Evolutionary conservation across 2,113 vertebrate species (phyloP).

Genomic region (Poeciliopsis prolifica): DNA sequence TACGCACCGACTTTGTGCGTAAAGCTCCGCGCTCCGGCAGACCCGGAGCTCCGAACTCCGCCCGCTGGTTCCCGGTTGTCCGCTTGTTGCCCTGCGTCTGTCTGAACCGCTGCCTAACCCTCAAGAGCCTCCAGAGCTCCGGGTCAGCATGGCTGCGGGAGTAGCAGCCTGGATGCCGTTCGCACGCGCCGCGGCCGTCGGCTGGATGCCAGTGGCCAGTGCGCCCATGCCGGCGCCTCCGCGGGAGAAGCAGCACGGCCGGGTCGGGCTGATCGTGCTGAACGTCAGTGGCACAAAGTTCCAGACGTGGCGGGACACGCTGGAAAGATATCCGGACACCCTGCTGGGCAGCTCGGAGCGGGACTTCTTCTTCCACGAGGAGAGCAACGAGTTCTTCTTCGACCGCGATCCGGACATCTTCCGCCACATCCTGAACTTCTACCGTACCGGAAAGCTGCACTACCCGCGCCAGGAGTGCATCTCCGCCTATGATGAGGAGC

Average conservation of each 20-base stretch:
- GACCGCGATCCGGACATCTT: slow-evolving; percentile 98
- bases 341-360: slow-evolving; percentile 93
- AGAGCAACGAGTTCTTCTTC: slow-evolving; percentile 94
- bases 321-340: slow-evolving; percentile 96
- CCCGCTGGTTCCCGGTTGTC: slow-evolving; percentile 57
- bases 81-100: slow-evolving; percentile 11
- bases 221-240: slow-evolving; percentile 90
- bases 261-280: slow-evolving; percentile 88
- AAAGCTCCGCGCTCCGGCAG: slow-evolving; percentile 1
- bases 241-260: slow-evolving; percentile 81
- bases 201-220: slow-evolving; percentile 97
- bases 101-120: slow-evolving; percentile 27
- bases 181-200: slow-evolving; percentile 94
- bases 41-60: neutral
- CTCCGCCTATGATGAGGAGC: slow-evolving; percentile 93
- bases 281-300: slow-evolving; percentile 95
- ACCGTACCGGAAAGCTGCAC: slow-evolving; percentile 94
- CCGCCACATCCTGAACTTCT: slow-evolving; percentile 96
- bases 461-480: slow-evolving; percentile 97
- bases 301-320: slow-evolving; percentile 94
- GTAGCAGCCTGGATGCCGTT: slow-evolving; percentile 97
- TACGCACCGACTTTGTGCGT: slow-evolving; percentile 21
- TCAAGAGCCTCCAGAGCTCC: slow-evolving; percentile 10
- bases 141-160: slow-evolving; percentile 88
- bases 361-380: slow-evolving; percentile 96